A percentile compares a stretch with the other conserved stretches of the same genome.
These are phyloP conservation scores for Rambutsinella grinnellia DNA, from an alignment of 2,888 invertebrate species.

Conservation along the genomic window DNA sequence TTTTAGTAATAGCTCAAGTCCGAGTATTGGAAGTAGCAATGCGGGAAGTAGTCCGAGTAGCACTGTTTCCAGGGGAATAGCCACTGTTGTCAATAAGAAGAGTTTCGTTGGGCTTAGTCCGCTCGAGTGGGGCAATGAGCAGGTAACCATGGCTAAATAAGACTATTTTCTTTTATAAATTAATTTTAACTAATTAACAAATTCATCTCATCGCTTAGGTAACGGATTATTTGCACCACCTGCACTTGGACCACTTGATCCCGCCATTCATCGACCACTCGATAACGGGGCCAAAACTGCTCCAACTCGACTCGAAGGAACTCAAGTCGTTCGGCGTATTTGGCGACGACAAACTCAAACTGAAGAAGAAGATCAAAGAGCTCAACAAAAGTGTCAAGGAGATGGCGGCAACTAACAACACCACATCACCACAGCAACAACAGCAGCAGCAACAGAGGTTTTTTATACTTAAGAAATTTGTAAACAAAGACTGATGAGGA, in stretches of 20 bases:
- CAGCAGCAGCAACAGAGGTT: not conserved
- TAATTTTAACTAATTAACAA: conserved; percentile 2
- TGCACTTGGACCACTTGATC: conserved; percentile 87
- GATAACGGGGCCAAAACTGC: conserved; percentile 87
- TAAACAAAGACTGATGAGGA: conserved; percentile 58
- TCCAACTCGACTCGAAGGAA: conserved; percentile 91
- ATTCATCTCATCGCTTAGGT: conserved; percentile 16
- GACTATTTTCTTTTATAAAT: not conserved
- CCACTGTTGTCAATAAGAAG: conserved; percentile 1
- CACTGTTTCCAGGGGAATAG: too few species aligned
- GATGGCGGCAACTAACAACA: conserved; percentile 79
- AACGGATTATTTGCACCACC: conserved; percentile 89
- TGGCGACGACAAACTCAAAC: conserved; percentile 84
- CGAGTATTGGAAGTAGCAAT: conserved; percentile 14
- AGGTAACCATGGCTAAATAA: conserved; percentile 50
- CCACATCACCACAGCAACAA: too few species aligned
- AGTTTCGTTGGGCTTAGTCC: conserved; percentile 60
- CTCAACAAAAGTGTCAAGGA: conserved; percentile 80
- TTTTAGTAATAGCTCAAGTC: too few species aligned
- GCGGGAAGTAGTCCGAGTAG: not conserved
- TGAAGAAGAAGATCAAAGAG: conserved; percentile 89
- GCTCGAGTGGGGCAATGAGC: conserved; percentile 60
- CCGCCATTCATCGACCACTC: conserved; percentile 89
- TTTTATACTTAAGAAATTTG: conserved; percentile 69
- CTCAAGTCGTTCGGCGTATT: conserved; percentile 87